Evolutionary conservation across 2,888 invertebrate genomes (phyloP), one percentile per base, ranked within the genome.

Genomic region (Amphimallon solstitiale): DNA sequence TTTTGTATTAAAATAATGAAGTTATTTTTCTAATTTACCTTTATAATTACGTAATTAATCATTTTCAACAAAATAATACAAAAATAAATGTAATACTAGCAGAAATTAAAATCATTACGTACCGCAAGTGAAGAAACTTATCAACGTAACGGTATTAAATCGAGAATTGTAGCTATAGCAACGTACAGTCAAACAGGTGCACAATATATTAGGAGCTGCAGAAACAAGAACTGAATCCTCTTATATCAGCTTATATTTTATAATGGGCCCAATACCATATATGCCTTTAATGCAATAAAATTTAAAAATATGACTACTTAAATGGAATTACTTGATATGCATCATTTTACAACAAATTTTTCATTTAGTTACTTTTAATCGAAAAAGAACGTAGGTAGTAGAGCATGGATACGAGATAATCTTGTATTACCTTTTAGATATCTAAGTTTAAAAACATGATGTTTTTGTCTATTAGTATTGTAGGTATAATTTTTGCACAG

Each of bases 171-270:
- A 19, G 21, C 70, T 63, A 67, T 70, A 68, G 70, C 66, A 70
- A 71, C 71, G 63, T 54, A 40, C 67, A 65, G 9, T 63, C 69
- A 68, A 67, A 66, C 67, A 69, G 5, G 29, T 29, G 5, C 68
- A 69, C 52, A 52, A 70, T 67, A 70, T 70, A 70, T 70, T 62
- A 51, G 43, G 66, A 66, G 64, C 60, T 67, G 54, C 67, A 67
- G 64, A 69, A 65, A 65, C 63, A 68, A 69, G 68, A 66, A 63
- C n/a, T 70, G 69, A 72, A 72, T 72, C 72, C 70, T 70, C 70
- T 72, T 72, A 72, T 63, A 63, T 59, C 56, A 63, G 59, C 63
- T 68, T 68, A 63, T 51, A 46, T 63, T 60, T 60, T 46, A 60
- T 63, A 63, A 63, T 51, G 40, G 60, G 29, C 15, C 29, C 17